Percentiles rank a stretch among this genome's conserved stretches.
Evolutionary conservation across 53 echinoderm and acorn worm species (phyloP).

Genomic region (Holothuria leucospilota): DNA sequence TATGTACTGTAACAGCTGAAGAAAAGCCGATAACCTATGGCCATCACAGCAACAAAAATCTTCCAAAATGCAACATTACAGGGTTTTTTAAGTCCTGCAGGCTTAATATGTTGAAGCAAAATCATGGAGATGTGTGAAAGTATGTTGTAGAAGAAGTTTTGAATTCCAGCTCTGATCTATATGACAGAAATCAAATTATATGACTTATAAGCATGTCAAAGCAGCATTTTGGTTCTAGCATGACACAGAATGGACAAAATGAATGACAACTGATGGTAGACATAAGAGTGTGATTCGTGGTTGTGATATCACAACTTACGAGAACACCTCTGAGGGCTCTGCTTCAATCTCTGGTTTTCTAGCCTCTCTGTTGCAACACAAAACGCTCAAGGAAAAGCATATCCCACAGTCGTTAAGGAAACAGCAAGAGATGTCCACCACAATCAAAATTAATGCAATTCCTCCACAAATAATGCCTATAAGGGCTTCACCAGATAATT

Average conservation of each 20-base stretch:
- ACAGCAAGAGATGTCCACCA: conserved; percentile 75
- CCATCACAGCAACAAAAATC: no score
- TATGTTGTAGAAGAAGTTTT: no score
- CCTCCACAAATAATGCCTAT: conserved; percentile 73
- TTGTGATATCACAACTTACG: conserved; percentile 37
- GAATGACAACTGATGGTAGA: neutral
- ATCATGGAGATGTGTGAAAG: no score
- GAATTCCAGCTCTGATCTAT: no score
- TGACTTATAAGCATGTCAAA: no score
- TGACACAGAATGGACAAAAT: neutral
- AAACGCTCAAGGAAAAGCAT: conserved; percentile 66
- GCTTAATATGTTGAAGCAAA: no score
- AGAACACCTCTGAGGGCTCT: neutral
- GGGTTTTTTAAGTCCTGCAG: no score
- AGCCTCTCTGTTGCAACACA: conserved; percentile 68
- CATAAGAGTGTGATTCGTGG: neutral
- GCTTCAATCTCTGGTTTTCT: conserved; percentile 30
- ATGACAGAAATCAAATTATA: no score
- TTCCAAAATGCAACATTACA: no score
- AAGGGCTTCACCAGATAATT: conserved; percentile 64
- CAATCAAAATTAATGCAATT: conserved; percentile 66
- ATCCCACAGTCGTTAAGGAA: conserved; percentile 79
- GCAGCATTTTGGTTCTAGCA: neutral
- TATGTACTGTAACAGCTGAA: no score
- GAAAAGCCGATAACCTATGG: no score